Evolutionary conservation across 2,113 vertebrate species (phyloP).

Genomic region (Propithecus coquereli): DNA sequence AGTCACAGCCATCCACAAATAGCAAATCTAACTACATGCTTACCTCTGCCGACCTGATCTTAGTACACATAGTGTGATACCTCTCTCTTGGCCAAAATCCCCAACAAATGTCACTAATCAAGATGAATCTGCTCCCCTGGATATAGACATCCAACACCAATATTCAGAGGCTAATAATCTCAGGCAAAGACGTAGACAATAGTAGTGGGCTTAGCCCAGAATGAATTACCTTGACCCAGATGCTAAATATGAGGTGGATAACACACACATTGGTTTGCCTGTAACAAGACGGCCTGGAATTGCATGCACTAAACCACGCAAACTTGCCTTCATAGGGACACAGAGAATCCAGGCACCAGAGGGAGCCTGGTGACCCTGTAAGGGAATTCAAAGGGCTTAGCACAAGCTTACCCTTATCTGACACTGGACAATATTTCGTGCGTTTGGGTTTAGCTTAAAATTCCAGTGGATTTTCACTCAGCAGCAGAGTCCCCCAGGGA

Average conservation of each 20-base stretch:
- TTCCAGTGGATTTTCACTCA: background rate
- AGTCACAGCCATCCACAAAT: background rate
- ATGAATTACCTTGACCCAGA: background rate
- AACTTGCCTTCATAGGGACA: background rate
- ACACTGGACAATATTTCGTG: background rate
- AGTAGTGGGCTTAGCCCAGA: background rate
- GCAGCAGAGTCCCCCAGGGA: background rate
- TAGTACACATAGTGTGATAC: background rate
- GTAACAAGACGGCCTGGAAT: background rate
- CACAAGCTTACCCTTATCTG: background rate
- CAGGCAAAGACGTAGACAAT: too few relatives aligned
- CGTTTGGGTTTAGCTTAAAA: background rate
- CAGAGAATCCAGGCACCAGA: background rate
- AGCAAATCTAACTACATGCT: background rate
- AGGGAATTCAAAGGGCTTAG: background rate
- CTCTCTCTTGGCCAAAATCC: background rate
- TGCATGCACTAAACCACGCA: background rate
- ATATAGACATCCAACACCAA: background rate
- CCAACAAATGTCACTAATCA: background rate
- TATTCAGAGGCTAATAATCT: background rate
- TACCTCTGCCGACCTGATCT: background rate
- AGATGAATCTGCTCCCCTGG: background rate
- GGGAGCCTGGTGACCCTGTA: background rate
- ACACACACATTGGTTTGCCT: background rate
- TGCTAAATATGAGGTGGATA: background rate